Percentiles rank a stretch among this genome's conserved stretches.
Conservation (phyloP, 2,113 vertebrate species). For the Monarcha castaneiventris region DNA sequence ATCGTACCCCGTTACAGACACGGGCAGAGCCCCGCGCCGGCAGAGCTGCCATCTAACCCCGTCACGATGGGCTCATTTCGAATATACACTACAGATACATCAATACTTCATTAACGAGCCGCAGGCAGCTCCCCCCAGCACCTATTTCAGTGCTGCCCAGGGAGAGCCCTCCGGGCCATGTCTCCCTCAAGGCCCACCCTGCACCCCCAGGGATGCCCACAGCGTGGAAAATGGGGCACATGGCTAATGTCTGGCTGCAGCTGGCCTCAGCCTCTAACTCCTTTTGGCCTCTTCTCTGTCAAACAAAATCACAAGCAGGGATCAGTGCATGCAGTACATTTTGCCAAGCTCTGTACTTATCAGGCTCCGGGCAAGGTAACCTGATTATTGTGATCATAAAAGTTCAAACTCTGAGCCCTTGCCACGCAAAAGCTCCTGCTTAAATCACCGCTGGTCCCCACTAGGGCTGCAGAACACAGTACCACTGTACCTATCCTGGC, state of each 20-base stretch:
- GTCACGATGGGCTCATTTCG: accelerated
- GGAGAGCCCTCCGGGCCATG: accelerated
- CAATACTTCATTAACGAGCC: background rate
- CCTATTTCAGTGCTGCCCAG: accelerated
- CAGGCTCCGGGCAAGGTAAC: background rate
- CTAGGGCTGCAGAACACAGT: accelerated
- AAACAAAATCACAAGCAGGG: background rate
- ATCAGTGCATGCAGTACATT: background rate
- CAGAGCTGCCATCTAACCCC: background rate
- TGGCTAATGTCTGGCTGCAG: background rate
- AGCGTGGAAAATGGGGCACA: background rate
- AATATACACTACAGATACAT: background rate
- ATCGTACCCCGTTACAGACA: accelerated
- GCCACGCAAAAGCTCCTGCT: background rate
- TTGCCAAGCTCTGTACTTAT: background rate
- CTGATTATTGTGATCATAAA: background rate
- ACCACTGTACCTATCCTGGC: background rate
- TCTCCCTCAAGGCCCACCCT: background rate
- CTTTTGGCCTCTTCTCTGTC: background rate
- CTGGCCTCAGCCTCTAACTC: background rate
- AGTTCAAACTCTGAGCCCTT: background rate
- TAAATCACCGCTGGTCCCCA: accelerated
- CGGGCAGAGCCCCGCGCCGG: background rate
- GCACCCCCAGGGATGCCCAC: accelerated
- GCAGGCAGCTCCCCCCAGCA: background rate